A percentile compares a stretch with the other conserved stretches of the same genome.
Evolutionary conservation across 2,113 vertebrate genomes (phyloP).

Genomic region (Forbesichthys papilliferus): DNA sequence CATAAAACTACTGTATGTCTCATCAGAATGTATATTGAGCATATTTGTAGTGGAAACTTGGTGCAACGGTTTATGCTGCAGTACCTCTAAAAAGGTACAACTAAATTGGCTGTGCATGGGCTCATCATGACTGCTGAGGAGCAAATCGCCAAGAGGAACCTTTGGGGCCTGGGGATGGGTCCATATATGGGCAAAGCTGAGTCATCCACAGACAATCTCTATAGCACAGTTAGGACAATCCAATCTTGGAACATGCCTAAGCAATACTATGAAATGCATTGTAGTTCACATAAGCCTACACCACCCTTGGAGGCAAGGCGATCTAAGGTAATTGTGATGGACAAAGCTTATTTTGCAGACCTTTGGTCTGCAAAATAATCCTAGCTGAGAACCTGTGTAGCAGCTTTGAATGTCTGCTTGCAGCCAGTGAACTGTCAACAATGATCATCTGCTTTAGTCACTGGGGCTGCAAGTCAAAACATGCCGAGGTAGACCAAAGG

Average conservation of each 20-base stretch:
- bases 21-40: no score
- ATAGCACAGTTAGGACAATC: constrained; percentile 39
- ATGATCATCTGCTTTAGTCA: constrained; percentile 45
- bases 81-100: constrained; percentile 32
- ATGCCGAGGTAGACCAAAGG: constrained; percentile 70
- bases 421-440: constrained; percentile 69
- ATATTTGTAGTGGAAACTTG: no score
- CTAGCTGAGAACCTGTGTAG: constrained; percentile 45
- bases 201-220: constrained; percentile 67
- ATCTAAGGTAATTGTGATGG: neutral
- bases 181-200: constrained; percentile 62
- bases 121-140: constrained; percentile 60
- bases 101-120: constrained; percentile 63
- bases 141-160: constrained; percentile 60
- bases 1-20: neutral
- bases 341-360: neutral
- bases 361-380: constrained; percentile 10
- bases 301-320: constrained; percentile 12
- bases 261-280: constrained; percentile 37
- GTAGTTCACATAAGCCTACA: constrained; percentile 17
- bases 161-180: constrained; percentile 37
- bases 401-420: constrained; percentile 43
- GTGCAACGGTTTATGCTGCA: no score
- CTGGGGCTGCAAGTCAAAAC: constrained; percentile 70
- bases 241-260: constrained; percentile 52